These are phyloP conservation scores for Euphydryas editha DNA, from an alignment of 2,888 invertebrate genomes.

Conservation along the genomic window DNA sequence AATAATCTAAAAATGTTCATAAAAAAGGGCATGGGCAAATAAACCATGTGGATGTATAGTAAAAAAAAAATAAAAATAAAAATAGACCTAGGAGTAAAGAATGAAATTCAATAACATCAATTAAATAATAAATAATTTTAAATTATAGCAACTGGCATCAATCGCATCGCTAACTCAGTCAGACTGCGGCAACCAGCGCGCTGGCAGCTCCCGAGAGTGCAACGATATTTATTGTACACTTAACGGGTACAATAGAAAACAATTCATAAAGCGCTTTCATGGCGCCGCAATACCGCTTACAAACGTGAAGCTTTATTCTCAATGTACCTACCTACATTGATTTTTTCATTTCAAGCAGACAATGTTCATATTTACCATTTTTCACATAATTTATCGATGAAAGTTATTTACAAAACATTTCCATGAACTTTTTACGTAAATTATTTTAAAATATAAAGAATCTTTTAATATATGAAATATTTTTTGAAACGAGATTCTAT, in stretches of 20 bases:
- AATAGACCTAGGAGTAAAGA: no score
- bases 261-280: slow-evolving; percentile 42
- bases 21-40: no score
- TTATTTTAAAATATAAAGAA: no score
- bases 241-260: slow-evolving; percentile 42
- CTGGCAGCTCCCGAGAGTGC: slow-evolving; percentile 34
- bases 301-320: slow-evolving; percentile 10
- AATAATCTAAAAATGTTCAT: no score
- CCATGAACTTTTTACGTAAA: background rate
- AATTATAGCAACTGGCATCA: background rate
- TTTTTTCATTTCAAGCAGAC: slow-evolving; percentile 21
- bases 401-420: background rate
- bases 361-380: slow-evolving; percentile 7
- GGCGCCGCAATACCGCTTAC: slow-evolving; percentile 28
- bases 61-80: no score
- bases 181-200: slow-evolving; percentile 1
- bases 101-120: background rate
- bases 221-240: slow-evolving; percentile 47
- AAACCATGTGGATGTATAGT: no score
- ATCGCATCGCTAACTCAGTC: slow-evolving; percentile 11
- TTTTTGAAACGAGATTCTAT: no score
- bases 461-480: no score
- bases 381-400: slow-evolving; percentile 3
- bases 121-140: background rate
- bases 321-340: slow-evolving; percentile 19